These are phyloP conservation scores for Drosophila funebris DNA, from an alignment of 1,140 invertebrate genomes.

Conservation along the genomic window DNA sequence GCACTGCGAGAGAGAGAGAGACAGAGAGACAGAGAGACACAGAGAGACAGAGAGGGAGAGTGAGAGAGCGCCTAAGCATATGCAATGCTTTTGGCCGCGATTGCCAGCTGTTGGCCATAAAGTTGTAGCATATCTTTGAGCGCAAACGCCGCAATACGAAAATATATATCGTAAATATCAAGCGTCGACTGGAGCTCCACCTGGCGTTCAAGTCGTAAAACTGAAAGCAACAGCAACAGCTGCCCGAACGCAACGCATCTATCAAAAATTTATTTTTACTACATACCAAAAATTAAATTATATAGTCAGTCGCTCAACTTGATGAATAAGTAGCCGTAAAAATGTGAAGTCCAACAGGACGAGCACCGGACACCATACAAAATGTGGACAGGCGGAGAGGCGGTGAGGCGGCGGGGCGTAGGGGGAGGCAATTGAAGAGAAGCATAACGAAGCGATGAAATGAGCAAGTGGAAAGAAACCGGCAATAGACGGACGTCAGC, in stretches of 20 bases:
- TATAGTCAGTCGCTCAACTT: conserved; percentile 76
- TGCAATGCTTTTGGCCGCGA: conserved; percentile 8
- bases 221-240: conserved; percentile 25
- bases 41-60: not conserved
- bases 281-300: conserved; percentile 74
- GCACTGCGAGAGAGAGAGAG: not conserved
- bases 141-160: conserved; percentile 21
- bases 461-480: too few species aligned
- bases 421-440: not conserved
- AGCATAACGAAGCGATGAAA: not conserved
- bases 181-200: conserved; percentile 2
- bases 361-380: not conserved
- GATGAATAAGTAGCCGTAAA: conserved; percentile 77
- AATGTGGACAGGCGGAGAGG: too few species aligned
- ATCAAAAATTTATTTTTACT: conserved; percentile 77
- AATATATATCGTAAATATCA: conserved; percentile 45
- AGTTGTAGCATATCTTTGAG: conserved; percentile 17
- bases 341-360: conserved; percentile 33
- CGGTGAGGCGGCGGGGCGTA: conserved; percentile 7
- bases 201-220: conserved; percentile 38
- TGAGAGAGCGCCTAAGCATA: conserved; percentile 25
- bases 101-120: conserved; percentile 15
- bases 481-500: conserved; percentile 58
- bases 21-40: too few species aligned
- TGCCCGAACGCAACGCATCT: conserved; percentile 45